Conservation (phyloP, 2,888 invertebrate species). For the Cosmia trapezina region DNA sequence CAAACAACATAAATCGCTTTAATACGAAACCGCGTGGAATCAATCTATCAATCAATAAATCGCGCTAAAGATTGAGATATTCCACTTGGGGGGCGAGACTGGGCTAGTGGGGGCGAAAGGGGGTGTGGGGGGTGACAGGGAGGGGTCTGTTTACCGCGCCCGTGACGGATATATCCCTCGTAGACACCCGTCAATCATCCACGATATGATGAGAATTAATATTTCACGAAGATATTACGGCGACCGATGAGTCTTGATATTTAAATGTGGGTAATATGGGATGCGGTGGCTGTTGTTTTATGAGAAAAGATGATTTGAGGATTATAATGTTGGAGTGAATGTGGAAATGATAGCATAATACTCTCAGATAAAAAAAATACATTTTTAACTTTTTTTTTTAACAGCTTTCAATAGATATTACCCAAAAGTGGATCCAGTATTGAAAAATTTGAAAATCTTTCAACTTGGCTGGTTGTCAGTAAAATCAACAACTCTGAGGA, state of each 20-base stretch:
- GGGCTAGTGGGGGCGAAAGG: slow-evolving; percentile 55
- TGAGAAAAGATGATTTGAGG: neutral
- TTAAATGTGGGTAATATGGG: slow-evolving; percentile 56
- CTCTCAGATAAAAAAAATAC: too few relatives aligned
- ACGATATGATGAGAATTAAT: slow-evolving; percentile 88
- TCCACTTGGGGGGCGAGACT: slow-evolving; percentile 76
- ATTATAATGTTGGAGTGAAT: neutral
- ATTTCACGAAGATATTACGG: slow-evolving; percentile 78
- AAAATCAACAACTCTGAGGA: neutral
- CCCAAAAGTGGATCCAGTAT: too few relatives aligned
- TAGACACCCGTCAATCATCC: slow-evolving; percentile 84
- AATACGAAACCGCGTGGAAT: slow-evolving; percentile 72
- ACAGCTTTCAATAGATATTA: too few relatives aligned
- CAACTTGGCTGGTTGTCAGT: neutral
- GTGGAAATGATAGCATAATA: neutral
- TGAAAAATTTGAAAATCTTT: neutral
- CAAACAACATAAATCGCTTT: slow-evolving; percentile 62
- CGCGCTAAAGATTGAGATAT: slow-evolving; percentile 89
- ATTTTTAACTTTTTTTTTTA: too few relatives aligned
- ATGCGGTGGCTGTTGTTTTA: slow-evolving; percentile 20
- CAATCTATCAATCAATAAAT: slow-evolving; percentile 90
- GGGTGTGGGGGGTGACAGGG: slow-evolving; percentile 50
- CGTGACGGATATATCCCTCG: slow-evolving; percentile 89
- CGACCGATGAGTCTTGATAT: slow-evolving; percentile 74
- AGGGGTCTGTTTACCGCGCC: slow-evolving; percentile 81